Percentiles rank a stretch among this genome's conserved stretches.
phyloP scores from a whole-genome alignment of 2,113 vertebrate species.

The Nibea albiflora region DNA sequence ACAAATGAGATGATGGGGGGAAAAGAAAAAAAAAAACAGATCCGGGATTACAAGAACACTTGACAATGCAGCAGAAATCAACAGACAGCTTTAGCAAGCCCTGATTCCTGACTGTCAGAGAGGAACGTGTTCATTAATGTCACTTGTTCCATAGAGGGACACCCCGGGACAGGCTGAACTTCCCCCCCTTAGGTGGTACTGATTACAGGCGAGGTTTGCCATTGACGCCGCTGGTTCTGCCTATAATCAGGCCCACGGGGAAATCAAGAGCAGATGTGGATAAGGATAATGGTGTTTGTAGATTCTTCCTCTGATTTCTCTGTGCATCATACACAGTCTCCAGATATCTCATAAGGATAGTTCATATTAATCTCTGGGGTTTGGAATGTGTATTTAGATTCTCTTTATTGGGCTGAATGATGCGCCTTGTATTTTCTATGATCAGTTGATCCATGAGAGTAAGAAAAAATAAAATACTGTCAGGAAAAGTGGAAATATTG shows the following conservation, averaged over 20 bases:
- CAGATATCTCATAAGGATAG: constrained; percentile 23
- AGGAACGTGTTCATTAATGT: constrained; percentile 56
- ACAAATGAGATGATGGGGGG: constrained; percentile 1
- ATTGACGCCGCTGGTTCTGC: constrained; percentile 45
- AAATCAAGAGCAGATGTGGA: constrained; percentile 58
- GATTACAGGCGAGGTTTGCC: constrained; percentile 59
- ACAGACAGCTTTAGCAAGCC: not conserved
- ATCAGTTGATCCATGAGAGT: not conserved
- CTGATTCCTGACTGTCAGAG: constrained; percentile 39
- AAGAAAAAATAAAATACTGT: not conserved
- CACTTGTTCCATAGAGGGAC: constrained; percentile 52
- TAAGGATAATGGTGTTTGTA: constrained; percentile 39
- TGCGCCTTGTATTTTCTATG: not conserved
- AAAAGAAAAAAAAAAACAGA: constrained; percentile 3
- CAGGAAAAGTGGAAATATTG: not conserved
- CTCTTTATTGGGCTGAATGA: constrained; percentile 2
- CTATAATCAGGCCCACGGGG: constrained; percentile 63
- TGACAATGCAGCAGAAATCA: not conserved
- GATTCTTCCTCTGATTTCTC: constrained; percentile 44
- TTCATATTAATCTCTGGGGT: constrained; percentile 29
- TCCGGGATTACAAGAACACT: not conserved
- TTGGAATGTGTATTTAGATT: not conserved
- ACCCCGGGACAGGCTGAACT: constrained; percentile 50
- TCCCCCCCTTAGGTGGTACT: constrained; percentile 41
- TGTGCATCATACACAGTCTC: constrained; percentile 35